Base-by-base conservation (phyloP, 2,113 vertebrate genomes). In the Pelecanoides urinatrix region DNA sequence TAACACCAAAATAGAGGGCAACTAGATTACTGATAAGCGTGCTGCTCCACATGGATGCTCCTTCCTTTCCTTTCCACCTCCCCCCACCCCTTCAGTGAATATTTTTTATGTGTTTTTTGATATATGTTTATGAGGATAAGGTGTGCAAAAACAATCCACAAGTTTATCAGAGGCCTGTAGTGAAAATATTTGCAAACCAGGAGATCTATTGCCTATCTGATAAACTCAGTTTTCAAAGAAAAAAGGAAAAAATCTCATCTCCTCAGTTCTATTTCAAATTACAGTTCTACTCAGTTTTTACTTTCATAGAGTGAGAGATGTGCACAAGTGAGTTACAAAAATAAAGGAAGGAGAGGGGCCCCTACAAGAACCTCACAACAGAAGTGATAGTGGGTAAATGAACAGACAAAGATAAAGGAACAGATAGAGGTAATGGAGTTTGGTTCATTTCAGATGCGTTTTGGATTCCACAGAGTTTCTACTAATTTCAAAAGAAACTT, bases 101-200 rank as follows among this genome's bases (percentile, higher is more conserved):
- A 76, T 65, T 95, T 94, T 92, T 50, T 8, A 74, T 67, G 30
- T 76, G 19, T 1, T 42, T 86, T 93, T 94, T 95, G 22, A 79
- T 86, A 94, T 10, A 77, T 19, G 7, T 72, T 97, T 86, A 55
- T 66, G 94, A 96, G 73, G 52, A 68, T 42, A 91, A 94, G 53
- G 72, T 62, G 34, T 77, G 92, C 72, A 94, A 95, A 97, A 97
- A 34, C 34, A 94, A 38, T 66, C 63, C 55, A 86, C 7, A 83
- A 92, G 86, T 93, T 97, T 97, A 97, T 90, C 32, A 68, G 84
- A 88, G 45, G 23, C 68, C 50, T 95, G 21, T 36, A 77, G 49
- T 53, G 32, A 93, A 92, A 91, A 40, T 68, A 67, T 55, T 89
- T 95, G 71, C 86, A 93, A 96, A 91, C 45, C 68, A 83, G 83